These are phyloP conservation scores for Artibeus lituratus DNA, from an alignment of 2,797 vertebrate genomes.

Conservation along the genomic window DNA sequence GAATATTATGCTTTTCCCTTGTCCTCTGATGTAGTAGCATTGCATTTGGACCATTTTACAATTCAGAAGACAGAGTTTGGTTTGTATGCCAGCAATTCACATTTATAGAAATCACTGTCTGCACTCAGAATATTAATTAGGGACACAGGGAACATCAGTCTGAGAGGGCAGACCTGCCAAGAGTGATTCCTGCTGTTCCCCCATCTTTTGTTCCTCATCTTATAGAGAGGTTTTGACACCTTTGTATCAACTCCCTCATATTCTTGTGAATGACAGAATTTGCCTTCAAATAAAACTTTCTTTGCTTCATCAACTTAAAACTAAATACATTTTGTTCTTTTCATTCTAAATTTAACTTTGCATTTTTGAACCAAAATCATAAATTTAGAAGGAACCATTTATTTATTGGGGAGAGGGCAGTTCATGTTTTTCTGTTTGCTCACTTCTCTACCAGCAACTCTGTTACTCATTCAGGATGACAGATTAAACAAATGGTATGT, in stretches of 20 bases:
- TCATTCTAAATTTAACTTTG: slow-evolving; percentile 18
- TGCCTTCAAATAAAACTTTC: slow-evolving; percentile 39
- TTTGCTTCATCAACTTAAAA: slow-evolving; percentile 48
- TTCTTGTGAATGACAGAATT: slow-evolving; percentile 28
- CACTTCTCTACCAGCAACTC: background rate
- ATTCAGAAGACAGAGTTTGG: slow-evolving; percentile 14
- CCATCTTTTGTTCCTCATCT: slow-evolving; percentile 46
- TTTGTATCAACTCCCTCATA: slow-evolving; percentile 24
- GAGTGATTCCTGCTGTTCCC: slow-evolving; percentile 14
- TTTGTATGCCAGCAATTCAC: slow-evolving; percentile 47
- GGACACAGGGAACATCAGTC: slow-evolving; percentile 9
- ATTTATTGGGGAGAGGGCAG: background rate
- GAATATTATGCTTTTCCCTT: background rate
- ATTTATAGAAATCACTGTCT: slow-evolving; percentile 41
- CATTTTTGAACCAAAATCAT: slow-evolving; percentile 28
- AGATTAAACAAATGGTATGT: background rate
- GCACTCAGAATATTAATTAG: slow-evolving; percentile 41
- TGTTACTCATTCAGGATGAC: background rate
- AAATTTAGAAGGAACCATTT: slow-evolving; percentile 14
- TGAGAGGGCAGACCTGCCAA: slow-evolving; percentile 38
- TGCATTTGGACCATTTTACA: background rate
- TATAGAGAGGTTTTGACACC: slow-evolving; percentile 26
- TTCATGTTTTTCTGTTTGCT: background rate
- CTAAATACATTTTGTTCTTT: slow-evolving; percentile 41
- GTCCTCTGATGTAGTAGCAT: background rate